These are phyloP conservation scores for Ptychodera flava DNA, from an alignment of 35 echinoderm and acorn worm species.

Conservation along the genomic window DNA sequence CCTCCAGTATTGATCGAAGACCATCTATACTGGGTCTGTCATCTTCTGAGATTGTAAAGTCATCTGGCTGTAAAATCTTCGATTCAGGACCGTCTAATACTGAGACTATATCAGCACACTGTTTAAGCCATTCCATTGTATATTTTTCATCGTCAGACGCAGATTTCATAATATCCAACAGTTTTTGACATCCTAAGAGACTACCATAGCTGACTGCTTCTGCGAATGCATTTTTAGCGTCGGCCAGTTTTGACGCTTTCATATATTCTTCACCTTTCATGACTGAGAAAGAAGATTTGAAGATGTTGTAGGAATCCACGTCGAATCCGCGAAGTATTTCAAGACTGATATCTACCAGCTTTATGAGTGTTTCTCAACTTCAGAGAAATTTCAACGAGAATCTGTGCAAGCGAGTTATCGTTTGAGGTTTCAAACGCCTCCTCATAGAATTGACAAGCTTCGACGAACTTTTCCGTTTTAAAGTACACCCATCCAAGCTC, in stretches of 20 bases:
- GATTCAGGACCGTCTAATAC: not conserved
- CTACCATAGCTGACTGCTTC: too few relatives aligned
- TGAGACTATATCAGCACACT: not conserved
- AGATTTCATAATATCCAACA: not conserved
- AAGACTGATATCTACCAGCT: not conserved
- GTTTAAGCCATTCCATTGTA: not conserved
- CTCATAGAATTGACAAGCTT: not conserved
- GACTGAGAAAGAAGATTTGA: too few relatives aligned
- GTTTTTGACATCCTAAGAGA: not conserved
- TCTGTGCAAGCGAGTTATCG: not conserved
- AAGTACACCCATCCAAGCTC: not conserved
- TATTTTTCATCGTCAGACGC: not conserved
- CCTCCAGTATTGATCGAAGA: not conserved
- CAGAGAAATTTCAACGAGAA: not conserved
- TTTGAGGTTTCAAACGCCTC: not conserved
- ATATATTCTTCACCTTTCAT: not conserved
- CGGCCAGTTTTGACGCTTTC: too few relatives aligned
- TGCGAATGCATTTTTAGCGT: too few relatives aligned
- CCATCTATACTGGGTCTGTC: not conserved
- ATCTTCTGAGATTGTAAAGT: not conserved
- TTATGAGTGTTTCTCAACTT: not conserved
- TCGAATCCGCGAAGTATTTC: not conserved
- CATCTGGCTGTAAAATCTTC: not conserved
- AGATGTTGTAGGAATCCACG: too few relatives aligned
- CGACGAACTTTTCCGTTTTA: not conserved